Base-by-base conservation (phyloP, 2,888 invertebrate genomes). In the Pseudanteris insignis region DNA sequence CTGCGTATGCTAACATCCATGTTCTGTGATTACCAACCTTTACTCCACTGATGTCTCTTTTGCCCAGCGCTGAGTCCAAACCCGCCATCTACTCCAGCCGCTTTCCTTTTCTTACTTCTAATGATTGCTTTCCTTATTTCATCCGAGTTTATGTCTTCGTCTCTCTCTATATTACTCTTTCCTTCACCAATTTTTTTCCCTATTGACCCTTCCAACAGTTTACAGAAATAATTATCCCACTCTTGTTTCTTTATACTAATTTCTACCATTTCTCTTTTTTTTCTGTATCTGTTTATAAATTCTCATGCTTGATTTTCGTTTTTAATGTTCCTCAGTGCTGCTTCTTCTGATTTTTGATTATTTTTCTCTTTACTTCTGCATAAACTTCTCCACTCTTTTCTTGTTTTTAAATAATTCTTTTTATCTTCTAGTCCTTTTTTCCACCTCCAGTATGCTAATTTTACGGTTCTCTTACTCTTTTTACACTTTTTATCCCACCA, bases 101-200 rank as follows among this genome's bases (percentile, higher is more conserved):
- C 38, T 26, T 38, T 38, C 21, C 14, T 38, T n/a, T 28, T 30
- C n/a, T 30, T 30, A 18, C 2, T 18, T 2, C 14, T 38, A 1
- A 9, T 26, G 1, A 38, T 13, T 2, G 28, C 38, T 26, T 14
- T 28, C 14, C 5, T 26, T 8, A 26, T 28, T 38, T 14, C 28
- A 4, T 38, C 38, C 2, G 9, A 9, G 9, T 2, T 14, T 12
- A 26, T 4, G 6, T 13, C 28, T 4, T 24, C 7, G n/a, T 38
- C 15, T 4, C 26, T 14, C n/a, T 21, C 10, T 9, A 14, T 4
- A 2, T 4, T 6, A 1, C 9, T 8, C 26, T 28, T 38, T 21
- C 28, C 5, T n/a, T 38, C 15, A 5, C 38, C 38, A n/a, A n/a
- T 10, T 9, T 6, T 7, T 11, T 21, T 21, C 6, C 21, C 9